Base-by-base conservation (phyloP, 2,797 vertebrate genomes). In the Hoplostethus atlanticus region DNA sequence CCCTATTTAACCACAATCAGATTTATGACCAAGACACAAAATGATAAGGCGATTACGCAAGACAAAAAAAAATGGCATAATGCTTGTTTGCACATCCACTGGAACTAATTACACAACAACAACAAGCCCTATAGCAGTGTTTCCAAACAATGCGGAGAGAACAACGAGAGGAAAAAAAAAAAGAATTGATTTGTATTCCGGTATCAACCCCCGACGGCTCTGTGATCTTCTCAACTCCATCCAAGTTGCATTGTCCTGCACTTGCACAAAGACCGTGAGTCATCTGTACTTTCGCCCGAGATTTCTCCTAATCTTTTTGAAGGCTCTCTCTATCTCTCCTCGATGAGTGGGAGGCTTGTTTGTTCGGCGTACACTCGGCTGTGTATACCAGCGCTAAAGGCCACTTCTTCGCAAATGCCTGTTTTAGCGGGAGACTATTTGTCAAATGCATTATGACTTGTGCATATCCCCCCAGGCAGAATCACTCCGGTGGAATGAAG, bases 401-500 rank as follows among this genome's bases (percentile, higher is more conserved):
- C 93, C 93, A 93, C 91, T 93, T 95, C 92, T 94, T 91, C 81
- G 86, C 91, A 93, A 94, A 94, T 93, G 93, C 93, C 91, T 92
- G 92, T 94, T 94, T 93, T 93, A 92, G 90, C 87, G 80, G 89
- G 90, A 92, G 91, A 94, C 93, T 94, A 93, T 95, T 94, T 95
- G 94, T 94, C 91, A 93, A 94, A 95, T 92, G 94, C 93, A 94
- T 94, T 93, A 95, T 92, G 94, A 93, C 93, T 95, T 92, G 92
- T 91, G 91, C 86, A 86, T 93, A 88, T 21, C 21, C 86, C 93
- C 92, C 47, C 68, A 28, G 93, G 94, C 93, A 81, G 88, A 91
- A 92, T 94, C 89, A 91, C 92, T 91, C 88, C 68, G 73, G 87
- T 92, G 87, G 92, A 91, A 93, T 91, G 91, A 94, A 95, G 93